Base-by-base conservation (phyloP, 23 tunicate genomes). In the Clavelina lepadiformis region DNA sequence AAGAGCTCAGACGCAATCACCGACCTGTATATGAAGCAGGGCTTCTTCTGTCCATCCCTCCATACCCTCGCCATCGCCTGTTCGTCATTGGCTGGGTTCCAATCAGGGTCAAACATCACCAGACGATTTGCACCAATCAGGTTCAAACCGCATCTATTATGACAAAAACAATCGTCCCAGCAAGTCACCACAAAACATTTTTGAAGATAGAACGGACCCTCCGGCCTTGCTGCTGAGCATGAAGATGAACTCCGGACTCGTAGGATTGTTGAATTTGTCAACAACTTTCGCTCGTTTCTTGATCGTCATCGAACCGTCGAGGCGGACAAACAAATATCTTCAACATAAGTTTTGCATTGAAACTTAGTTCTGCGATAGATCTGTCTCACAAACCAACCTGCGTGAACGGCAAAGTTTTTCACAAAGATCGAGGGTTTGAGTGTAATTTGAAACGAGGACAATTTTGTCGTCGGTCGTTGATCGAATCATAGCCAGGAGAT, bases 51-150 rank as follows among this genome's bases (percentile, higher is more conserved):
- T n/a, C 98, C 98, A 58, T 91, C 98, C 33, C 98, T 67, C 98
- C 98, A 91, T 41, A 91, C 98, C 2, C 98, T 50, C 0, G 98
- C 98, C 98, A 91, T 91, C 0, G 98, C 98, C 51, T 91, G 98
- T 44, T 91, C 98, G 46, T 91, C 98, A 57, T 91, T 91, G 70
- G 98, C 98, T 58, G 98, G 98, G 54, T 91, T 91, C 98, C 98
- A 91, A 52, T 91, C 98, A 3, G 98, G 98, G 46, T 91, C 98
- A 56, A 91, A 91, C 98, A 91, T 91, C 58, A 91, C 86, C 32
- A 91, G 58, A 35, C 98, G 81, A 58, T 91, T 91, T 58, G 98
- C 98, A 51, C 98, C 98, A 56, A 91, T 91, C 81, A 91, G 69
- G 50, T 91, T 91, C 58, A 91, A 65, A 57, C 98, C 98, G 76